Conservation (phyloP, 1,140 invertebrate species). For the Apolygus lucorum region DNA sequence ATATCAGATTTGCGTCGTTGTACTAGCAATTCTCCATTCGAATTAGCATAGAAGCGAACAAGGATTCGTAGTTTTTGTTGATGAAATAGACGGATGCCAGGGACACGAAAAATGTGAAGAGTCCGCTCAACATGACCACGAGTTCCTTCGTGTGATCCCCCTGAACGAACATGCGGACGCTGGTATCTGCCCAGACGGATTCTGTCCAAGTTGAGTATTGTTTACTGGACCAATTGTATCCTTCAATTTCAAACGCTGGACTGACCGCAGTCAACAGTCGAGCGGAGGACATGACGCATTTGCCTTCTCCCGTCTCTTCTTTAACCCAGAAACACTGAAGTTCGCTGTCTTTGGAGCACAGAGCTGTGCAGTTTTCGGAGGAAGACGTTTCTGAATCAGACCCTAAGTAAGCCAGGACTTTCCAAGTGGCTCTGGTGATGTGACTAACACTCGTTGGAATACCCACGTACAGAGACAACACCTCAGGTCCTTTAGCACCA, state of each 20-base stretch:
- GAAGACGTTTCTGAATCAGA: not conserved
- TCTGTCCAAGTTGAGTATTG: constrained; percentile 86
- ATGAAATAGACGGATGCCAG: constrained; percentile 61
- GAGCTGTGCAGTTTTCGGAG: constrained; percentile 12
- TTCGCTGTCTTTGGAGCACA: not conserved
- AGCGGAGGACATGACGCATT: constrained; percentile 65
- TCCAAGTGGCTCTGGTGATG: constrained; percentile 45
- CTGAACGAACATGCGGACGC: constrained; percentile 70
- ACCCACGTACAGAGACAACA: constrained; percentile 49
- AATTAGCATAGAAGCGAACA: constrained; percentile 45
- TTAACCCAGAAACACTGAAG: constrained; percentile 19
- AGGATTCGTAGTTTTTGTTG: constrained; percentile 49
- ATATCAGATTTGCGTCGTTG: constrained; percentile 8
- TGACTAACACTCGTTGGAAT: constrained; percentile 42
- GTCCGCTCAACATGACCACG: constrained; percentile 53
- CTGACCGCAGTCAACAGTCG: constrained; percentile 65
- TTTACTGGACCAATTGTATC: constrained; percentile 68
- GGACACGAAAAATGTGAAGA: constrained; percentile 51
- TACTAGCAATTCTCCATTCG: not conserved
- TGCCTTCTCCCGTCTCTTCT: constrained; percentile 42
- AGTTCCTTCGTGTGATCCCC: constrained; percentile 60
- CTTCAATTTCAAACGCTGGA: constrained; percentile 66
- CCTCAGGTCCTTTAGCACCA: constrained; percentile 29
- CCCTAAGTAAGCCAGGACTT: constrained; percentile 24
- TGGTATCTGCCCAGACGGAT: constrained; percentile 69